A percentile compares a stretch with the other conserved stretches of the same genome.
Conservation (phyloP, 1,140 invertebrate species). For the Palaemon carinicauda region DNA sequence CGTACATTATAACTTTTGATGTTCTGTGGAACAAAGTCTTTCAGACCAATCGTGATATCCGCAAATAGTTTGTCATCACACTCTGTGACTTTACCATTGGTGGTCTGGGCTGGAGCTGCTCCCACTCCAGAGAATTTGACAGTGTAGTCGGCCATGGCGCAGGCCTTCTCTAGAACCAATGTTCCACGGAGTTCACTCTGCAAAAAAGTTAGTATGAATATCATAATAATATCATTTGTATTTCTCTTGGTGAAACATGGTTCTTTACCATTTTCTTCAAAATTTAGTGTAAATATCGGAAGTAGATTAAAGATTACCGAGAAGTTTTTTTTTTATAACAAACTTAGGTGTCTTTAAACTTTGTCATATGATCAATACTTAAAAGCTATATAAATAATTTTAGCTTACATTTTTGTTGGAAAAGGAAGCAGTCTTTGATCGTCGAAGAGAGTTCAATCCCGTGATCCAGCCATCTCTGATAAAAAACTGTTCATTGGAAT, state of each 20-base stretch:
- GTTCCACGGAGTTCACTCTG: conserved; percentile 5
- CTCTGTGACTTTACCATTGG: background rate
- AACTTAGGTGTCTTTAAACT: no score
- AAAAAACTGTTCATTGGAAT: background rate
- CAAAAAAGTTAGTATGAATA: background rate
- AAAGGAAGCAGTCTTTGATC: conserved; percentile 10
- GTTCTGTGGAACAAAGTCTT: background rate
- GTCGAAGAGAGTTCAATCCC: background rate
- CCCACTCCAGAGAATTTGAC: background rate
- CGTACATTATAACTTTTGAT: background rate
- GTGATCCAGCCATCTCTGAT: background rate
- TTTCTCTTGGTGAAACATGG: background rate
- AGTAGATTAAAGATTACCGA: no score
- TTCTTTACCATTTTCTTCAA: no score
- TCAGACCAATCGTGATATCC: background rate
- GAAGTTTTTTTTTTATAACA: no score
- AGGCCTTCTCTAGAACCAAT: background rate
- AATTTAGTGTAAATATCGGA: no score
- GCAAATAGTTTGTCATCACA: conserved; percentile 13
- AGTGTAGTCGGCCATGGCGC: background rate
- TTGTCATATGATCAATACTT: no score
- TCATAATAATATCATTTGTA: no score
- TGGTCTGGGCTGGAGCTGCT: background rate
- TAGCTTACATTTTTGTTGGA: background rate
- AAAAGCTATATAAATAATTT: no score